Conservation (phyloP, 2,888 invertebrate genomes). For the Thereva unica region DNA sequence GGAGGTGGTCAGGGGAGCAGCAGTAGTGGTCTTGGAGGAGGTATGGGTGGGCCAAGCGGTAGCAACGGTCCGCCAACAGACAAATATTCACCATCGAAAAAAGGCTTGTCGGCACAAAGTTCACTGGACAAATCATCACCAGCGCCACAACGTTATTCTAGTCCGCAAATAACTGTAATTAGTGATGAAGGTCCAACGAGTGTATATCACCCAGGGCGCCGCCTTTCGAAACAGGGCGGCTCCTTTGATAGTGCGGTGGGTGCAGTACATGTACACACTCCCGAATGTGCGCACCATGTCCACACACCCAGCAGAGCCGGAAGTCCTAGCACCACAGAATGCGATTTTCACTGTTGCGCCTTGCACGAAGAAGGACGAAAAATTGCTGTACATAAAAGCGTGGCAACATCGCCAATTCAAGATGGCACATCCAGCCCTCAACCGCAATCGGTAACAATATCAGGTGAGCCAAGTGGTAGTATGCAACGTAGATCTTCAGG, state of each 20-base stretch:
- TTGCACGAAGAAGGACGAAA: slow-evolving; percentile 90
- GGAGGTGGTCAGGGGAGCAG: slow-evolving; percentile 58
- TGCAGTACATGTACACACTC: slow-evolving; percentile 79
- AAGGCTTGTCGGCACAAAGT: slow-evolving; percentile 62
- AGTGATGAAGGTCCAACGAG: slow-evolving; percentile 83
- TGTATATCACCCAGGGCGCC: slow-evolving; percentile 57
- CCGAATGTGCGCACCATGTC: slow-evolving; percentile 74
- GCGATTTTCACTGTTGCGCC: slow-evolving; percentile 95
- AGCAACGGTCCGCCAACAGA: slow-evolving; percentile 53
- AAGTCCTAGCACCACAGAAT: slow-evolving; percentile 72
- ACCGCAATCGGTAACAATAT: slow-evolving; percentile 60
- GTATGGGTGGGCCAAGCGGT: slow-evolving; percentile 51
- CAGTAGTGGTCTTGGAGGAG: slow-evolving; percentile 45
- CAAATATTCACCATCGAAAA: slow-evolving; percentile 59
- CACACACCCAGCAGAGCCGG: slow-evolving; percentile 73
- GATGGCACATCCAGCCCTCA: slow-evolving; percentile 73
- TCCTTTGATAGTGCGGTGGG: slow-evolving; percentile 70
- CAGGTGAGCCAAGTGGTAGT: slow-evolving; percentile 58
- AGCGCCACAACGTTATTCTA: slow-evolving; percentile 61
- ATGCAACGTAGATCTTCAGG: slow-evolving; percentile 59
- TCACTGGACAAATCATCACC: slow-evolving; percentile 68
- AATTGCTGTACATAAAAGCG: slow-evolving; percentile 89
- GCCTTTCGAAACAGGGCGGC: slow-evolving; percentile 65
- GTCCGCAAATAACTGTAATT: slow-evolving; percentile 91
- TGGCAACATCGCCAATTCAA: slow-evolving; percentile 91